Percentiles rank a stretch among this genome's conserved stretches.
These are phyloP conservation scores for Neosalanx taihuensis DNA, from an alignment of 2,797 vertebrate genomes.

Conservation along the genomic window DNA sequence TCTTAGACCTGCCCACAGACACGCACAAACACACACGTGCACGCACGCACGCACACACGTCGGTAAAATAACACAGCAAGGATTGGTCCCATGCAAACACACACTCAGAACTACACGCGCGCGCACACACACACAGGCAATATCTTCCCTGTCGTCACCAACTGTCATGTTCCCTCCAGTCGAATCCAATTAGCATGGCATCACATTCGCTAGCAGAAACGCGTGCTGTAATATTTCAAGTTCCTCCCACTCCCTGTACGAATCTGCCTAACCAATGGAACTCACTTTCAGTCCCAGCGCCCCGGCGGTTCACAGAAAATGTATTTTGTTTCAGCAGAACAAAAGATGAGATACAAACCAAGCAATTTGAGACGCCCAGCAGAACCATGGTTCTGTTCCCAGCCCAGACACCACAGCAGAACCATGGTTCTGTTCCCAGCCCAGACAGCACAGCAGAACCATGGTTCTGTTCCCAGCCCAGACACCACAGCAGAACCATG, in stretches of 20 bases:
- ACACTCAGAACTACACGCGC: neutral
- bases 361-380: constrained; percentile 2
- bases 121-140: neutral
- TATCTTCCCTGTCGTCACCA: neutral
- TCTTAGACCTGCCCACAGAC: neutral
- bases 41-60: neutral
- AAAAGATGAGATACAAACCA: constrained; percentile 27
- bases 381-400: constrained; percentile 33
- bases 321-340: constrained; percentile 30
- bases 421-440: no score
- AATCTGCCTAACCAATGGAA: constrained; percentile 36
- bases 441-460: no score
- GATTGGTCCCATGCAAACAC: neutral
- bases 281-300: constrained; percentile 32
- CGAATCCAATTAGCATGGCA: constrained; percentile 19
- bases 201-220: constrained; percentile 25
- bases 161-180: neutral
- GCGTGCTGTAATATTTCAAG: constrained; percentile 24
- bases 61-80: neutral
- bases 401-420: constrained; percentile 29
- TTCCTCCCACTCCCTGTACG: constrained; percentile 35
- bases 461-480: no score
- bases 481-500: no score
- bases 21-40: neutral
- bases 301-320: constrained; percentile 7